Evolutionary conservation across 2,797 vertebrate species (phyloP), one percentile per base, ranked within the genome.

Genomic region (Thunnus albacares): DNA sequence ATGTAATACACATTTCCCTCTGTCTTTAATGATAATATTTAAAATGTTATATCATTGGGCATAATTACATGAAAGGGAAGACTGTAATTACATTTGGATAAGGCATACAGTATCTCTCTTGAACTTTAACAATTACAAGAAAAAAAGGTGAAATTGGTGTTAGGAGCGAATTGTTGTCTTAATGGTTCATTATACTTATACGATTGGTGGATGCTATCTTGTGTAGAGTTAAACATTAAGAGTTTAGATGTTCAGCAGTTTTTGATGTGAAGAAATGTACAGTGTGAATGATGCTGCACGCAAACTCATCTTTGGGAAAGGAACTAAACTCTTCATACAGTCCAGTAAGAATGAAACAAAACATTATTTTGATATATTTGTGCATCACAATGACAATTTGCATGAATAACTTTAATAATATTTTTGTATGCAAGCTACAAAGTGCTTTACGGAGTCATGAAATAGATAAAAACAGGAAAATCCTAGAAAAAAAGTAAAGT

Each of bases 291-390:
- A 80, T 0, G 82, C 11, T 30, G 0, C 45, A 14, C 51, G 57
- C 1, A 84, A 64, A 5, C 35, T 84, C 5, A 0, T 74, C 30
- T 87, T 87, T 65, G 81, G 75, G 1, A 24, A 11, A 70, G 85
- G 75, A 74, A 38, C 56, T 2, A 43, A 30, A 77, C 35, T 84
- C 45, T 30, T 63, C 4, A 2, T 87, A 11, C 72, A 71, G 13
- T 17, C 64, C 20, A 56, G 82, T 87, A 75, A 80, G 82, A 79
- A 35, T 9, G 0, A 24, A n/a, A 33, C 1, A 5, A 56, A 26
- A 28, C 53, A 13, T 38, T 15, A 53, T 33, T 60, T 26, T 47
- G 13, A 33, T 17, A 9, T 35, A 17, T 0, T 1, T 41, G 11
- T 53, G 20, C 26, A 15, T 22, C 41, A 20, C n/a, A 24, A 56